Evolutionary conservation across 2,888 invertebrate species (phyloP).

Genomic region (Cerceris ruficornis): DNA sequence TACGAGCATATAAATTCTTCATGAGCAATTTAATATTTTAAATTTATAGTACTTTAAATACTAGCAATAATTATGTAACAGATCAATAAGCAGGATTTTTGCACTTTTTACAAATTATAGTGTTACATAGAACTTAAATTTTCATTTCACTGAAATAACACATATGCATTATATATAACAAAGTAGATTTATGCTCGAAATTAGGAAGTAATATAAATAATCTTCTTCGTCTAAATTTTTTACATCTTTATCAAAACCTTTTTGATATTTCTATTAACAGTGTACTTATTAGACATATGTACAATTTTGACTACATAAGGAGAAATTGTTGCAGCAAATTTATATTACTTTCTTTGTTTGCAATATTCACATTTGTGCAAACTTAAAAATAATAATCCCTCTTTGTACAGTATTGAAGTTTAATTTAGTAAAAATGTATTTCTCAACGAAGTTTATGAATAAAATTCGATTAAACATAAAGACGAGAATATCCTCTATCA

Average conservation of each 20-base stretch:
- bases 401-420: slow-evolving; percentile 13
- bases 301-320: slow-evolving; percentile 36
- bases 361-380: slow-evolving; percentile 17
- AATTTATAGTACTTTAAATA: background rate
- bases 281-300: slow-evolving; percentile 24
- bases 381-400: slow-evolving; percentile 12
- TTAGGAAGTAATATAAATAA: slow-evolving; percentile 15
- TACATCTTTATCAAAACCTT: slow-evolving; percentile 1
- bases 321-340: slow-evolving; percentile 19
- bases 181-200: slow-evolving; percentile 9
- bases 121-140: background rate
- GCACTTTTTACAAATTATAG: slow-evolving; percentile 9
- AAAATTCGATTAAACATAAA: slow-evolving; percentile 10
- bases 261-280: slow-evolving; percentile 5
- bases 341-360: slow-evolving; percentile 3
- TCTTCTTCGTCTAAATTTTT: slow-evolving; percentile 7
- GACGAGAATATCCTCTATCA: background rate
- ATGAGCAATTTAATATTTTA: background rate
- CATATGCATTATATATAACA: slow-evolving; percentile 4
- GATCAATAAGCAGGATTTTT: slow-evolving; percentile 10
- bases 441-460: slow-evolving; percentile 5
- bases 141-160: background rate
- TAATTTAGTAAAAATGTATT: slow-evolving; percentile 3
- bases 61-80: background rate
- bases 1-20: background rate